These are phyloP conservation scores for Hypotaenidia okinawae DNA, from an alignment of 2,797 vertebrate genomes.

Conservation along the genomic window DNA sequence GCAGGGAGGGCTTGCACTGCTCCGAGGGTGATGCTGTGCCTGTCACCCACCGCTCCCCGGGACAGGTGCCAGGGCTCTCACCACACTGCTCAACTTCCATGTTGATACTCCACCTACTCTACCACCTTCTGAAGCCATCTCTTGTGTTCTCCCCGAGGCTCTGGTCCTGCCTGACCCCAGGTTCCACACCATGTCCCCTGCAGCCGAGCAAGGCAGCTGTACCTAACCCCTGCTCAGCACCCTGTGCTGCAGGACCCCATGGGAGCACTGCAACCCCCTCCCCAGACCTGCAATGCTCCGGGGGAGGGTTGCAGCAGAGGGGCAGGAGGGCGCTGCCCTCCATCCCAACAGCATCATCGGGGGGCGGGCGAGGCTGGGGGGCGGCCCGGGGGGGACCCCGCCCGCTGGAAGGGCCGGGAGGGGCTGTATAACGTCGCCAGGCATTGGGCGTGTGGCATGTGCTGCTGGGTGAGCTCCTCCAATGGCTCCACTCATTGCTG, in stretches of 20 bases:
- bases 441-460: not conserved
- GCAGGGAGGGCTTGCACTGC: not conserved
- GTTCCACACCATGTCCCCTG: no score
- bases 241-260: fast-evolving
- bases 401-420: not conserved
- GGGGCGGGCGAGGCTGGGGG: fast-evolving
- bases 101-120: fast-evolving
- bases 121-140: no score
- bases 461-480: not conserved
- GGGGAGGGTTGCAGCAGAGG: not conserved
- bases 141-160: no score
- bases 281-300: fast-evolving
- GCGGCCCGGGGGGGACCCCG: fast-evolving
- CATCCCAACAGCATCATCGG: fast-evolving
- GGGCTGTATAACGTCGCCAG: not conserved
- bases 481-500: not conserved
- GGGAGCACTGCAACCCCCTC: no score
- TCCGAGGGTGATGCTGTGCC: not conserved
- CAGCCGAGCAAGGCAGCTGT: fast-evolving
- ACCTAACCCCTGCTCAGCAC: fast-evolving
- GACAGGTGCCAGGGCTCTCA: not conserved
- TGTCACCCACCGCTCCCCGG: not conserved
- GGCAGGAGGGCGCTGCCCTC: not conserved
- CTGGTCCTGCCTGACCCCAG: no score
- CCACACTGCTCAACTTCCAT: fast-evolving